Evolutionary conservation across 1,140 invertebrate genomes (phyloP).

Genomic region (Drosophila bifasciata): DNA sequence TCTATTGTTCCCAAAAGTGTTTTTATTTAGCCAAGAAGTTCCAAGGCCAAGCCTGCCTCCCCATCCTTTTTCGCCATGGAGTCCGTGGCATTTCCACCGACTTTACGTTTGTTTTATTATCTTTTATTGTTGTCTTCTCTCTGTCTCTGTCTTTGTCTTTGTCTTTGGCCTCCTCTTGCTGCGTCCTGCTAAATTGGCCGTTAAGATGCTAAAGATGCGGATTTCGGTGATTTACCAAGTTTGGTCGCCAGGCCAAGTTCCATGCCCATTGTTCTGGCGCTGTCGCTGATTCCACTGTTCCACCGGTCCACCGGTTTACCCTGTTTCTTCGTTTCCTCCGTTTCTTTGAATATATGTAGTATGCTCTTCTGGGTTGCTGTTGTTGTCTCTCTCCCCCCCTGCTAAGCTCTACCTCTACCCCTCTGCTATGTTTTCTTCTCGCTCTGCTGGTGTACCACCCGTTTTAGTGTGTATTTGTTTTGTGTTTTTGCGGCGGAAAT

Average conservation of each 20-base stretch:
- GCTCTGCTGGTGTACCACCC: constrained; percentile 5
- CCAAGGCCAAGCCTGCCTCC: constrained; percentile 20
- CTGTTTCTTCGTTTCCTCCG: neutral
- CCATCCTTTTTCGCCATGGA: constrained; percentile 7
- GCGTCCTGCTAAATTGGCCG: constrained; percentile 73
- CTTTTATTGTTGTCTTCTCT: constrained; percentile 65
- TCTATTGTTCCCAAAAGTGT: constrained; percentile 81
- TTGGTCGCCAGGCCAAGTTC: constrained; percentile 27
- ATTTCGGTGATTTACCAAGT: constrained; percentile 75
- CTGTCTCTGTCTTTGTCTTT: too few species aligned
- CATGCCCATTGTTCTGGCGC: neutral
- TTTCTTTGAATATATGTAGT: too few species aligned
- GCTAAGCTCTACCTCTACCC: neutral
- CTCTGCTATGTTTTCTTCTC: constrained; percentile 2
- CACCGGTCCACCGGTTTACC: too few species aligned
- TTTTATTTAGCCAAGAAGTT: constrained; percentile 68
- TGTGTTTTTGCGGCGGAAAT: constrained; percentile 63
- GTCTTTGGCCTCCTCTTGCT: neutral
- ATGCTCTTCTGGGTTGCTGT: neutral
- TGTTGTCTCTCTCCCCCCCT: neutral
- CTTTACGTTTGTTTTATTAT: constrained; percentile 80
- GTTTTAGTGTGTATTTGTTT: constrained; percentile 4
- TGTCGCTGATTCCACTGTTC: neutral
- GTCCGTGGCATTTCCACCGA: constrained; percentile 41
- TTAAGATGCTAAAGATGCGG: constrained; percentile 81